Percentiles rank a stretch among this genome's conserved stretches.
Conservation (phyloP, 2,113 vertebrate species). For the Galemys pyrenaicus region DNA sequence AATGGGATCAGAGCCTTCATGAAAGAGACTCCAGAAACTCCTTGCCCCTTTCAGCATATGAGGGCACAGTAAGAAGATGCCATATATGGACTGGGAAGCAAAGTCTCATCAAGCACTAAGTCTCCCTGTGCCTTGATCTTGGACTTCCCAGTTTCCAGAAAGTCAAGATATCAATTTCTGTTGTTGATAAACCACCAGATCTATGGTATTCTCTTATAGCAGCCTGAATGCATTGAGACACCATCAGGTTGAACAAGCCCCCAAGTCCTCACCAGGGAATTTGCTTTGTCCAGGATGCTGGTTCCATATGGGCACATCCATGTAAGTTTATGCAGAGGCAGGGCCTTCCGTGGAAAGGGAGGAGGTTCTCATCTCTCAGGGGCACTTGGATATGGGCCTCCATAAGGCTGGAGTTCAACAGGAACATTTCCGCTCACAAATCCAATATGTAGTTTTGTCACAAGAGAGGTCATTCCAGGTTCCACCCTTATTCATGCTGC, state of each 20-base stretch:
- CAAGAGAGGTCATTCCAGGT: slow-evolving; percentile 73
- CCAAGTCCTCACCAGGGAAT: neutral
- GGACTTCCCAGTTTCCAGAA: neutral
- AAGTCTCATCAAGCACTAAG: neutral
- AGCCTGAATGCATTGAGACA: neutral
- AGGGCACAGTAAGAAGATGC: neutral
- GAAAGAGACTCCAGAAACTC: neutral
- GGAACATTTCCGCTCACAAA: slow-evolving; percentile 69
- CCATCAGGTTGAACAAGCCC: neutral
- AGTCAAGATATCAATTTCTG: neutral
- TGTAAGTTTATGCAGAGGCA: neutral
- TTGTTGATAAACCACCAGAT: neutral
- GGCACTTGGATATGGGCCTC: rapidly evolving
- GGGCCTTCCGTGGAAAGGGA: neutral
- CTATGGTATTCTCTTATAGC: neutral
- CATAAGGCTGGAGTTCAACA: slow-evolving; percentile 33
- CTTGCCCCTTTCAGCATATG: neutral
- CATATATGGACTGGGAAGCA: neutral
- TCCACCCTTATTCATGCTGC: slow-evolving; percentile 53
- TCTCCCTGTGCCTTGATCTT: neutral
- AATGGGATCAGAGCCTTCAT: neutral
- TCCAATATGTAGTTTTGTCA: slow-evolving; percentile 42
- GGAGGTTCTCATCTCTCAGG: neutral
- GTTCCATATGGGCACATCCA: rapidly evolving
- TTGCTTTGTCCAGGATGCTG: neutral